Conservation (phyloP, 2,797 vertebrate species). For the Nannoperca obscura region DNA sequence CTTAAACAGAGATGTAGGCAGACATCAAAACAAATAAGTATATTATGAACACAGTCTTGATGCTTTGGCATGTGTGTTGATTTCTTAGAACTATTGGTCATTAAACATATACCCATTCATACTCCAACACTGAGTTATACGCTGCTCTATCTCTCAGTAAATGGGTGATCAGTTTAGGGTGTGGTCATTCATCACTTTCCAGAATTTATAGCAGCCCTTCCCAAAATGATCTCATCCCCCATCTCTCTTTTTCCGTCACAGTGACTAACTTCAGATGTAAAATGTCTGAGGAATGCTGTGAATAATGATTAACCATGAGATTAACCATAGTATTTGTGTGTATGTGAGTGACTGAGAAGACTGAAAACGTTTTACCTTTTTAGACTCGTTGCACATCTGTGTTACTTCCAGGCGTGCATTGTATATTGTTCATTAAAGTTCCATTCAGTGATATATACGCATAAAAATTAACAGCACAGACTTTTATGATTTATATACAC, state of each 20-base stretch:
- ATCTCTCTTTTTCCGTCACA: conserved; percentile 31
- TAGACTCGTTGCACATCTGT: background rate
- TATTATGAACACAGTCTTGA: background rate
- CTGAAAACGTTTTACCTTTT: background rate
- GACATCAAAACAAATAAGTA: background rate
- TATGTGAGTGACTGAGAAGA: background rate
- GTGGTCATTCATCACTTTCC: conserved; percentile 39
- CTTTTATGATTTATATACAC: conserved; percentile 28
- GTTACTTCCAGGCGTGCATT: background rate
- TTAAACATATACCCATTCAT: background rate
- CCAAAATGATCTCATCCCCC: conserved; percentile 48
- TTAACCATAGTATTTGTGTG: conserved; percentile 15
- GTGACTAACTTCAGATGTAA: conserved; percentile 49
- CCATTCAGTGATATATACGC: background rate
- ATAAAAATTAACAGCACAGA: background rate
- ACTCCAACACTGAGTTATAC: background rate
- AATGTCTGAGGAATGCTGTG: conserved; percentile 56
- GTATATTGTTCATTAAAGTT: background rate
- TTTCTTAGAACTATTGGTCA: background rate
- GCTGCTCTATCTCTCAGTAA: background rate
- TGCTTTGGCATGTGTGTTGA: background rate
- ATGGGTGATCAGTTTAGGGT: conserved; percentile 40
- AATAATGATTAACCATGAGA: conserved; percentile 65
- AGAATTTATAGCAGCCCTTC: conserved; percentile 48
- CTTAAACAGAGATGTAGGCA: too few relatives aligned